phyloP scores from a whole-genome alignment of 2,888 invertebrate species.

The Oegoconia quadripuncta region DNA sequence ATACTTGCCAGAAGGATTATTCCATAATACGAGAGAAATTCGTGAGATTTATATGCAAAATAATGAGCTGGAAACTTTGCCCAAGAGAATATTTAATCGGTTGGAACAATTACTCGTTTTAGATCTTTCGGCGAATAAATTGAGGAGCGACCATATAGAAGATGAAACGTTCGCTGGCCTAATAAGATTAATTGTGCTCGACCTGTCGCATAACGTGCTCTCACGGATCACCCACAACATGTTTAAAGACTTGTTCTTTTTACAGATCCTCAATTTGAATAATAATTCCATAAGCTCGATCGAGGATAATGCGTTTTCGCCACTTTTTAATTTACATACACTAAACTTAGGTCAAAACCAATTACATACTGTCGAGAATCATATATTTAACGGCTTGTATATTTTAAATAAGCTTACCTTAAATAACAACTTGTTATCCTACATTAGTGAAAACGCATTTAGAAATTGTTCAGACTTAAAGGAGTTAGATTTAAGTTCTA shows the following conservation, averaged over 20 bases:
- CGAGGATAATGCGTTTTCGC: constrained; percentile 91
- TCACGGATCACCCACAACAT: constrained; percentile 88
- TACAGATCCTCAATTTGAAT: constrained; percentile 90
- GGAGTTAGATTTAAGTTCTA: constrained; percentile 93
- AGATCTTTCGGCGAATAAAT: constrained; percentile 91
- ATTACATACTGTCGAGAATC: constrained; percentile 87
- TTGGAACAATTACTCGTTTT: constrained; percentile 91
- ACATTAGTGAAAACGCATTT: constrained; percentile 88
- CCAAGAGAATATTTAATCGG: constrained; percentile 90
- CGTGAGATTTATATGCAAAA: constrained; percentile 91
- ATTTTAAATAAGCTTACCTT: constrained; percentile 90
- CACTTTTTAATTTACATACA: constrained; percentile 93
- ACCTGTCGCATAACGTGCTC: constrained; percentile 90
- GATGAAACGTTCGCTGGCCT: constrained; percentile 92
- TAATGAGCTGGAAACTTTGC: constrained; percentile 90
- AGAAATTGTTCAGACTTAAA: constrained; percentile 92
- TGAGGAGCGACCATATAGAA: constrained; percentile 91
- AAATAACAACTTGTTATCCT: constrained; percentile 89
- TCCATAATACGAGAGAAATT: constrained; percentile 88
- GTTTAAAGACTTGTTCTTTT: constrained; percentile 92
- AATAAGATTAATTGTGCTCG: constrained; percentile 91
- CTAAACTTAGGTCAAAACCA: constrained; percentile 93
- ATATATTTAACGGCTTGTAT: constrained; percentile 90
- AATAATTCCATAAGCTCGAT: constrained; percentile 92
- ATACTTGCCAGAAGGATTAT: constrained; percentile 88